phyloP scores from a whole-genome alignment of 2,888 invertebrate genomes.

The Stratiomys singularior region DNA sequence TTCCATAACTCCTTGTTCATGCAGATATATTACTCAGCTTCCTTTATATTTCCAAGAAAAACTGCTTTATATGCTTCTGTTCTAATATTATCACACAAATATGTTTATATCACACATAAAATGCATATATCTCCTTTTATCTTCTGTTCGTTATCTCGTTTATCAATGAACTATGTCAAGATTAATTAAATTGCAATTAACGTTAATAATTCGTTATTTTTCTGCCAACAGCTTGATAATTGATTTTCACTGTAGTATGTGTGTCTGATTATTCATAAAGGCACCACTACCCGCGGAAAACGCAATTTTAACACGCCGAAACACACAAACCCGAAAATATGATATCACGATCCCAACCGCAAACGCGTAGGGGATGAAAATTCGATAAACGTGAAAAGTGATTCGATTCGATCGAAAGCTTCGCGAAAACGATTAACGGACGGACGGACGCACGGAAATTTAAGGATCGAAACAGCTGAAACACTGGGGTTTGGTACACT shows the following conservation, averaged over 20 bases:
- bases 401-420: too few species aligned
- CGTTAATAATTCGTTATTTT: not conserved
- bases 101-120: conserved; percentile 2
- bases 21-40: not conserved
- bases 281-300: not conserved
- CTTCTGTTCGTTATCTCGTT: not conserved
- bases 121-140: not conserved
- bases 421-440: not conserved
- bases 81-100: not conserved
- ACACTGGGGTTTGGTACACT: not conserved
- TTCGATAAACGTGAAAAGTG: too few species aligned
- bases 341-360: not conserved
- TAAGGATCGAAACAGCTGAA: not conserved
- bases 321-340: not conserved
- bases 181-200: conserved; percentile 10
- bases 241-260: not conserved
- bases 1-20: not conserved
- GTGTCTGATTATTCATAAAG: not conserved
- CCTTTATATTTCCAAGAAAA: not conserved
- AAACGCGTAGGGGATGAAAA: not conserved
- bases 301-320: not conserved
- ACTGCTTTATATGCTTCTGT: not conserved
- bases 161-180: not conserved
- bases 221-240: not conserved
- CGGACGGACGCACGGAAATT: not conserved